A percentile compares a stretch with the other conserved stretches of the same genome.
These are phyloP conservation scores for Pristionchus pacificus DNA, from an alignment of 1,140 invertebrate species.

Conservation along the genomic window DNA sequence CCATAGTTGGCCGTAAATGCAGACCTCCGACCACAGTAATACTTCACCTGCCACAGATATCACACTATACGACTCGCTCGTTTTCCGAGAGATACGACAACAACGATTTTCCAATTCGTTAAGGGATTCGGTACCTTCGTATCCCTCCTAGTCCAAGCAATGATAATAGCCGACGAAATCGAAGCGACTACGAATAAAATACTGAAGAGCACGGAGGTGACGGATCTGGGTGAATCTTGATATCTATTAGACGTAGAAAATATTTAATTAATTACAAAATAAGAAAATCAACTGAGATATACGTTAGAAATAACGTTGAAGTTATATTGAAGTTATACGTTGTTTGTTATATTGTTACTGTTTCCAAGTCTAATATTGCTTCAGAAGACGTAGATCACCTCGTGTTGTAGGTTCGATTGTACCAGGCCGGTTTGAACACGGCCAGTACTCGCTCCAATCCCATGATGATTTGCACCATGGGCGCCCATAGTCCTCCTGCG, in stretches of 20 bases:
- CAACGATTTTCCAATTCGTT: too few relatives aligned
- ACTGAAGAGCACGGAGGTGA: neutral
- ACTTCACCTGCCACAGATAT: too few relatives aligned
- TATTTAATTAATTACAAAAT: too few relatives aligned
- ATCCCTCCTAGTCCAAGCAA: conserved; percentile 9
- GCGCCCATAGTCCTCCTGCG: conserved; percentile 17
- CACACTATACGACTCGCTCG: too few relatives aligned
- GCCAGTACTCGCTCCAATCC: conserved; percentile 23
- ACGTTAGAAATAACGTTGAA: too few relatives aligned
- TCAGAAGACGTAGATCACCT: conserved; percentile 9
- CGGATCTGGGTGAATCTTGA: too few relatives aligned
- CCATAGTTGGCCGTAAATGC: conserved; percentile 24
- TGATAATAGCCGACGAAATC: neutral
- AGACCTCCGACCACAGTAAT: conserved; percentile 27
- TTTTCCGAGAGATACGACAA: too few relatives aligned
- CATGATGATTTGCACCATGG: conserved; percentile 19
- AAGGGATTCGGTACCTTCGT: too few relatives aligned
- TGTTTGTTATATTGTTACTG: too few relatives aligned
- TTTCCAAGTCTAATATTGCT: conserved; percentile 2
- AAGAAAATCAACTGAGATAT: too few relatives aligned
- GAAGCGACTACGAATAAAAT: conserved; percentile 1
- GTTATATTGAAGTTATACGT: too few relatives aligned
- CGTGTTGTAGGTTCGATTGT: neutral
- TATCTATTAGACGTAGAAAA: too few relatives aligned
- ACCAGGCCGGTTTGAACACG: conserved; percentile 23